A percentile compares a stretch with the other conserved stretches of the same genome.
Evolutionary conservation across 2,797 vertebrate species (phyloP).

Genomic region (Holocentrus rufus): DNA sequence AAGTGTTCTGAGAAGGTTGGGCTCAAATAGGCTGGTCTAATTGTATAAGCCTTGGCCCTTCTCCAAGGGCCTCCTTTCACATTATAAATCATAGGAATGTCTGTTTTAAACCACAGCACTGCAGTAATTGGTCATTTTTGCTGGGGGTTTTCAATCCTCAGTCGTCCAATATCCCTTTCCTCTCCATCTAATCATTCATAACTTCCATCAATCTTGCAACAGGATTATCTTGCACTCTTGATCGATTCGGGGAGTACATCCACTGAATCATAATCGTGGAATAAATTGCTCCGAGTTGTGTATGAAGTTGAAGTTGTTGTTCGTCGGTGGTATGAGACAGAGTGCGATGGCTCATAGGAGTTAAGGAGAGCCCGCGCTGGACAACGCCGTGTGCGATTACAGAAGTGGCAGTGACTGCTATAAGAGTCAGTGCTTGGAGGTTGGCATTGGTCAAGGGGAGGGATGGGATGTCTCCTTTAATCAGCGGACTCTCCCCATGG

Average conservation of each 20-base stretch:
- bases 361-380: conserved; percentile 17
- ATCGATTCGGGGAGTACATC: conserved; percentile 62
- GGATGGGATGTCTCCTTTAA: conserved; percentile 72
- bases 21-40: conserved; percentile 62
- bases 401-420: conserved; percentile 49
- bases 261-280: conserved; percentile 69
- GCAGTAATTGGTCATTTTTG: conserved; percentile 73
- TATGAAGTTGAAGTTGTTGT: conserved; percentile 64
- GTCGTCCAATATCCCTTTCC: conserved; percentile 67
- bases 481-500: conserved; percentile 56
- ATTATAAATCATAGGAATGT: conserved; percentile 74
- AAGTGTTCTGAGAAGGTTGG: conserved; percentile 60
- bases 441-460: conserved; percentile 56
- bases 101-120: conserved; percentile 65
- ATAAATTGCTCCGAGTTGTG: conserved; percentile 52
- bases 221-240: conserved; percentile 60
- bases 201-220: conserved; percentile 69
- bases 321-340: not conserved
- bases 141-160: conserved; percentile 65
- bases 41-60: conserved; percentile 72
- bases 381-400: conserved; percentile 45
- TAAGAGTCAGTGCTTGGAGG: conserved; percentile 47
- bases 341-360: conserved; percentile 40
- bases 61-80: conserved; percentile 64
- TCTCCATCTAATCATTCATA: conserved; percentile 75